These are phyloP conservation scores for Cerceris rybyensis DNA, from an alignment of 2,888 invertebrate species.

Conservation along the genomic window DNA sequence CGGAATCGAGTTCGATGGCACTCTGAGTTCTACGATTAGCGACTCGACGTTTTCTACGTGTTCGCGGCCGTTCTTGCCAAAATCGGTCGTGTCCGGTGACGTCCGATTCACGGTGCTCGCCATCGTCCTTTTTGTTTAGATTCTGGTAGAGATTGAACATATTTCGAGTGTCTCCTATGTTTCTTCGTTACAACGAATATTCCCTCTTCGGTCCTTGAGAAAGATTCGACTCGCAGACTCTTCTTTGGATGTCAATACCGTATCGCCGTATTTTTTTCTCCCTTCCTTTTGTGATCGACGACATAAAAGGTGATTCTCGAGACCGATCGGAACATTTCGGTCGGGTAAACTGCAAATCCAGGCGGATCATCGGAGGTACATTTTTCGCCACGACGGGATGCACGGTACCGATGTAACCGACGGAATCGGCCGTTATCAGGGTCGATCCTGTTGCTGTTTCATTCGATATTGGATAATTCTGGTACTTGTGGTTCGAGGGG, in stretches of 20 bases:
- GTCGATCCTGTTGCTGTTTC: too few relatives aligned
- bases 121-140: constrained; percentile 85
- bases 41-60: constrained; percentile 81
- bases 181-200: neutral
- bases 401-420: too few relatives aligned
- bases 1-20: constrained; percentile 78
- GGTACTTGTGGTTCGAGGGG: too few relatives aligned
- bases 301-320: too few relatives aligned
- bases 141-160: constrained; percentile 92
- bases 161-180: constrained; percentile 29
- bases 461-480: too few relatives aligned
- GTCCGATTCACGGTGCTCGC: constrained; percentile 81
- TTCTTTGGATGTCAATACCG: too few relatives aligned
- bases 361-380: too few relatives aligned
- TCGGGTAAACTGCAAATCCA: too few relatives aligned
- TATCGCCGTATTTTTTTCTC: neutral
- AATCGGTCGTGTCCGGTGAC: constrained; percentile 92
- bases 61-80: constrained; percentile 86
- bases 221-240: too few relatives aligned
- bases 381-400: too few relatives aligned
- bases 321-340: too few relatives aligned
- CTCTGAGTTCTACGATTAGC: constrained; percentile 78
- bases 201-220: constrained; percentile 17
- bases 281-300: neutral
- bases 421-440: too few relatives aligned